Evolutionary conservation across 2,888 invertebrate species (phyloP).

Genomic region (Torymus auratus): DNA sequence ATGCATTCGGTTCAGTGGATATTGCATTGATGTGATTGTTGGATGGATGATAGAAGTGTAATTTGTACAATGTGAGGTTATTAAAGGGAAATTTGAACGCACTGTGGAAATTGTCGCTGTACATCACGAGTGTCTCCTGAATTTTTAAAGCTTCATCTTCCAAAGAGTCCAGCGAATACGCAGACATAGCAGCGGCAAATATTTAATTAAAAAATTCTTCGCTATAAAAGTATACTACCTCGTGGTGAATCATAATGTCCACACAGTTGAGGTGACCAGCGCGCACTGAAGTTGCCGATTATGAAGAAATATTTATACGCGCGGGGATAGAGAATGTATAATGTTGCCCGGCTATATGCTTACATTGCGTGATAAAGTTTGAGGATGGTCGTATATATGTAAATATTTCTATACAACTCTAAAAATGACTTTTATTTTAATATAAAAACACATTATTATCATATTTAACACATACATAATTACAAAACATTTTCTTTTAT

Average conservation of each 20-base stretch:
- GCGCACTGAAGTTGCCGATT: conserved; percentile 27
- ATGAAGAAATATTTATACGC: not conserved
- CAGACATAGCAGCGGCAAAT: conserved; percentile 63
- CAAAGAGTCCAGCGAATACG: conserved; percentile 68
- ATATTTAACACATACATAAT: not conserved
- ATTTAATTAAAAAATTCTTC: conserved; percentile 2
- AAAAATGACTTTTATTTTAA: conserved; percentile 10
- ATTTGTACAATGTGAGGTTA: conserved; percentile 4
- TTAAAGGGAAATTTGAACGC: not conserved
- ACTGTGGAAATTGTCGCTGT: conserved; percentile 19
- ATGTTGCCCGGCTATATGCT: too few relatives aligned
- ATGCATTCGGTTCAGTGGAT: too few relatives aligned
- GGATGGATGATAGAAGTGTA: too few relatives aligned
- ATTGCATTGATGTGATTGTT: too few relatives aligned
- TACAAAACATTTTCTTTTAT: too few relatives aligned
- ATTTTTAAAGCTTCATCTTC: conserved; percentile 58
- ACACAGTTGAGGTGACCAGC: not conserved
- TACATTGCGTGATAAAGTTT: too few relatives aligned
- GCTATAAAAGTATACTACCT: too few relatives aligned
- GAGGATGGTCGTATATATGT: too few relatives aligned
- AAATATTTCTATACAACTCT: too few relatives aligned
- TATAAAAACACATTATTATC: conserved; percentile 21
- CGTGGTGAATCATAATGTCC: conserved; percentile 11
- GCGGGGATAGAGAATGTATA: too few relatives aligned
- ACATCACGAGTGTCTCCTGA: not conserved